phyloP scores from a whole-genome alignment of 2,888 invertebrate species.

The Polyommatus icarus region DNA sequence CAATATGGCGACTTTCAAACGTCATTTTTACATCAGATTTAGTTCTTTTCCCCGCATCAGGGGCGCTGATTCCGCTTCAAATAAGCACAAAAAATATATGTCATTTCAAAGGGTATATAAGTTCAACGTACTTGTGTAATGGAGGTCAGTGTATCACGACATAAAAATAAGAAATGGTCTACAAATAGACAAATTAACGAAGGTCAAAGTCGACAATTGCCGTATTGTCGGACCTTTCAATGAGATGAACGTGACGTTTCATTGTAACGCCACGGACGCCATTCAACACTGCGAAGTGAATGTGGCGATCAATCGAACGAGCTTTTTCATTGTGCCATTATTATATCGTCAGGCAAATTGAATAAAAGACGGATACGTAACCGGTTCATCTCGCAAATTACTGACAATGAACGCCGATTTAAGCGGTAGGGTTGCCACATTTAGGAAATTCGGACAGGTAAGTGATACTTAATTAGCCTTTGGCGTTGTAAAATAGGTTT shows the following conservation, averaged over 20 bases:
- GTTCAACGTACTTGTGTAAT: too few species aligned
- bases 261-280: slow-evolving; percentile 35
- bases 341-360: slow-evolving; percentile 53
- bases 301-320: slow-evolving; percentile 44
- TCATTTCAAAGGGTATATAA: too few species aligned
- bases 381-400: slow-evolving; percentile 53
- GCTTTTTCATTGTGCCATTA: slow-evolving; percentile 47
- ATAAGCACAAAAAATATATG: too few species aligned
- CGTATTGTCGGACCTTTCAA: slow-evolving; percentile 35
- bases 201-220: slow-evolving; percentile 40
- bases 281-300: slow-evolving; percentile 43
- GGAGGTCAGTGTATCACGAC: too few species aligned
- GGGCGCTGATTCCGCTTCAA: too few species aligned
- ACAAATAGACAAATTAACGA: slow-evolving; percentile 34
- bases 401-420: slow-evolving; percentile 58
- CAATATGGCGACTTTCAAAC: too few species aligned
- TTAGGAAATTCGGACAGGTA: neutral
- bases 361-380: slow-evolving; percentile 52
- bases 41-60: too few species aligned
- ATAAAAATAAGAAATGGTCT: slow-evolving; percentile 27
- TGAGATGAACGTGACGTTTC: slow-evolving; percentile 39
- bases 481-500: too few species aligned
- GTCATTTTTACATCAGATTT: too few species aligned
- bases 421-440: slow-evolving; percentile 29
- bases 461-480: neutral